A percentile compares a stretch with the other conserved stretches of the same genome.
Conservation (phyloP, 2,888 invertebrate species). For the Dilophus febrilis region DNA sequence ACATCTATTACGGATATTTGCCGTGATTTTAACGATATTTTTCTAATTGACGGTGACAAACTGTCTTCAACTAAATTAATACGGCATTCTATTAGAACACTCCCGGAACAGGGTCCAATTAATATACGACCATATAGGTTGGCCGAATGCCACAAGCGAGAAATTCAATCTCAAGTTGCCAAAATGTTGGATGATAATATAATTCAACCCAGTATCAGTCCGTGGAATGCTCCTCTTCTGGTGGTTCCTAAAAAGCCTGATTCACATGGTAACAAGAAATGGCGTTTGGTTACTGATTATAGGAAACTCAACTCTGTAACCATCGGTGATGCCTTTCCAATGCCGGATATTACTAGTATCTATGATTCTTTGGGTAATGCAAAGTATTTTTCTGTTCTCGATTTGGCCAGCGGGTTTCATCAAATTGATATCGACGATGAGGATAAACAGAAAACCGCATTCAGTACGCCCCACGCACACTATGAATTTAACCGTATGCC, state of each 20-base stretch:
- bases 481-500: slow-evolving; percentile 22
- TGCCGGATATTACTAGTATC: slow-evolving; percentile 22
- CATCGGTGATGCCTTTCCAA: slow-evolving; percentile 19
- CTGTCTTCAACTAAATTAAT: no score
- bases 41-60: no score
- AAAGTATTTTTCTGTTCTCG: slow-evolving; percentile 22
- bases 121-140: slow-evolving; percentile 5
- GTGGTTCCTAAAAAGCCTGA: slow-evolving; percentile 19
- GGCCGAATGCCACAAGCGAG: slow-evolving; percentile 7
- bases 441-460: slow-evolving; percentile 22
- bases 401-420: slow-evolving; percentile 24
- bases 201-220: slow-evolving; percentile 13
- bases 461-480: slow-evolving; percentile 19
- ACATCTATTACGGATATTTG: no score
- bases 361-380: slow-evolving; percentile 21
- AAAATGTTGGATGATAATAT: slow-evolving; percentile 16
- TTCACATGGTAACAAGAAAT: slow-evolving; percentile 16
- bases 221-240: slow-evolving; percentile 13
- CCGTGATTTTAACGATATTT: no score
- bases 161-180: slow-evolving; percentile 13
- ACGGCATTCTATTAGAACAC: no score
- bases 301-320: slow-evolving; percentile 23
- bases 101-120: slow-evolving; percentile 2
- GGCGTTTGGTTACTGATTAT: slow-evolving; percentile 23
- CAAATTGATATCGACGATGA: slow-evolving; percentile 18